A percentile compares a stretch with the other conserved stretches of the same genome.
Conservation (phyloP, 2,113 vertebrate species). For the Prionailurus bengalensis region DNA sequence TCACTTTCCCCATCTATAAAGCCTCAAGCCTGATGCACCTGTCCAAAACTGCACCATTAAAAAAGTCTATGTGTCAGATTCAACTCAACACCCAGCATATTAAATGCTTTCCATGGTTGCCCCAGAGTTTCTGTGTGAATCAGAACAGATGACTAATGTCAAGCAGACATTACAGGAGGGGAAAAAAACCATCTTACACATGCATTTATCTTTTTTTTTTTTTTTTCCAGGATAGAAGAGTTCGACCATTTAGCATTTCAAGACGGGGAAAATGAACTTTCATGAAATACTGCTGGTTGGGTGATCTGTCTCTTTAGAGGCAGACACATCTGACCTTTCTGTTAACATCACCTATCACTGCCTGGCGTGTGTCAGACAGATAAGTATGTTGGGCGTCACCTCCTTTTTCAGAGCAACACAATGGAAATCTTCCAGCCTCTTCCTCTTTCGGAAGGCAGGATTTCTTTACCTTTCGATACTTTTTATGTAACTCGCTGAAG, state of each 20-base stretch:
- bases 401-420: conserved; percentile 68
- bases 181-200: conserved; percentile 27
- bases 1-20: conserved; percentile 63
- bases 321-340: conserved; percentile 63
- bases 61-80: conserved; percentile 74
- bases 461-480: conserved; percentile 57
- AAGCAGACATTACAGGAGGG: conserved; percentile 69
- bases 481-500: conserved; percentile 55
- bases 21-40: conserved; percentile 71
- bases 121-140: conserved; percentile 83
- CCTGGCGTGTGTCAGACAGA: conserved; percentile 76
- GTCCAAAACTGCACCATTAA: conserved; percentile 2
- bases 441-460: conserved; percentile 52
- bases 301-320: conserved; percentile 52
- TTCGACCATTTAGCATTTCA: conserved; percentile 75
- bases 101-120: conserved; percentile 72
- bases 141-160: conserved; percentile 85
- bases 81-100: conserved; percentile 72
- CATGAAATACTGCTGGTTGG: conserved; percentile 23
- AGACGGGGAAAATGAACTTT: conserved; percentile 67
- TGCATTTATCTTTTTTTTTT: conserved; percentile 79
- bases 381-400: conserved; percentile 70
- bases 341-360: conserved; percentile 61
- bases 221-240: conserved; percentile 70
- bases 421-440: conserved; percentile 42